Evolutionary conservation across 2,888 invertebrate genomes (phyloP).

Genomic region (Strigamia crassipes): DNA sequence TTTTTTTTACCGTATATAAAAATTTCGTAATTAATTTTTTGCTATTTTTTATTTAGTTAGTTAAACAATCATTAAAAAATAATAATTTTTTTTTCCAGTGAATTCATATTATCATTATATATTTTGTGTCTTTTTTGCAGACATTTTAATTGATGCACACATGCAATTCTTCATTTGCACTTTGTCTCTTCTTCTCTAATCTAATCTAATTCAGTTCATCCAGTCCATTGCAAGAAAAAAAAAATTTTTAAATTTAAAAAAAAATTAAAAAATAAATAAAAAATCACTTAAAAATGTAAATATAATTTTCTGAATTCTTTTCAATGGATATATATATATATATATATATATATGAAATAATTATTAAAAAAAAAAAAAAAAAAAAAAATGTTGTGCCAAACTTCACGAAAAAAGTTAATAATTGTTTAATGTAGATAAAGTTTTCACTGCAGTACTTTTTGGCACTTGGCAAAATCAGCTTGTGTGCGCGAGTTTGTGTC

Average conservation of each 20-base stretch:
- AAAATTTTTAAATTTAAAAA: background rate
- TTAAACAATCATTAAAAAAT: too few relatives aligned
- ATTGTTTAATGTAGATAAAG: too few relatives aligned
- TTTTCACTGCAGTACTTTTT: slow-evolving; percentile 15
- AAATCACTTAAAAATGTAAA: background rate
- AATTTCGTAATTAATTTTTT: background rate
- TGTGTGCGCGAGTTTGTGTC: slow-evolving; percentile 10
- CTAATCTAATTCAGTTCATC: slow-evolving; percentile 38
- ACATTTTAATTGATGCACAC: slow-evolving; percentile 28
- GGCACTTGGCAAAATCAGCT: background rate
- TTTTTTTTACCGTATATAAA: background rate
- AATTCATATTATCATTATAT: background rate
- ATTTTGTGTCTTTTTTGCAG: slow-evolving; percentile 4
- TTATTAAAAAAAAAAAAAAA: background rate
- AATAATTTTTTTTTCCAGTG: background rate
- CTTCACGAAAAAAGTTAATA: slow-evolving; percentile 38
- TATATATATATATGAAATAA: too few relatives aligned
- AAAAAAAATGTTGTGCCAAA: background rate
- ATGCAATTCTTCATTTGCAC: slow-evolving; percentile 29
- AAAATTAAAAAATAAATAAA: background rate
- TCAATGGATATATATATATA: too few relatives aligned
- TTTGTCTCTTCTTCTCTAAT: slow-evolving; percentile 33
- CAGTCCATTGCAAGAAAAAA: slow-evolving; percentile 8
- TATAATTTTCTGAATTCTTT: too few relatives aligned
- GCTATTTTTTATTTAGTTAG: background rate